phyloP scores from a whole-genome alignment of 2,797 vertebrate genomes.

The Silurus aristotelis region DNA sequence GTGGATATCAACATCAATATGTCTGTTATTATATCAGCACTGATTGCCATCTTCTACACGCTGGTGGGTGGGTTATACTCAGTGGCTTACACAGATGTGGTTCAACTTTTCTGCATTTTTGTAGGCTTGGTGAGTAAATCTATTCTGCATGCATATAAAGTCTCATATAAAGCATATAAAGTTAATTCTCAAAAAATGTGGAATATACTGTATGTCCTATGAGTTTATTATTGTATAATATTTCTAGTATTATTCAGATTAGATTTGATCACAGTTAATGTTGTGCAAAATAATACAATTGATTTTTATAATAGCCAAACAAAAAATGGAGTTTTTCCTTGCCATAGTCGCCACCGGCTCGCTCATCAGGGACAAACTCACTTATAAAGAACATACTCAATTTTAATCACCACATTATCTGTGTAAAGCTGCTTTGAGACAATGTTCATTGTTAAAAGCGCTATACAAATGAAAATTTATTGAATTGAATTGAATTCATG shows the following conservation, averaged over 20 bases:
- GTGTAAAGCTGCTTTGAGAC: too few species aligned
- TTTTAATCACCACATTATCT: too few species aligned
- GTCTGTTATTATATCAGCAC: constrained; percentile 89
- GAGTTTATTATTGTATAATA: neutral
- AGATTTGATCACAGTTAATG: neutral
- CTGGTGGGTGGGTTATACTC: constrained; percentile 93
- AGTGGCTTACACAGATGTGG: constrained; percentile 96
- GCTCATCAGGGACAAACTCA: too few species aligned
- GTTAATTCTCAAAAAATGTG: neutral
- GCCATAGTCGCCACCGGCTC: too few species aligned
- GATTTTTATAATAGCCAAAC: too few species aligned
- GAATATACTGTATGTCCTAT: neutral
- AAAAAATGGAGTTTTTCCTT: too few species aligned
- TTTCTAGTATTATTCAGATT: neutral
- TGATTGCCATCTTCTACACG: constrained; percentile 93
- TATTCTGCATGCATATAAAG: neutral
- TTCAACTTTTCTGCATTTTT: constrained; percentile 98
- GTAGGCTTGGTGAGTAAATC: constrained; percentile 82
- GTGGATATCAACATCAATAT: constrained; percentile 87
- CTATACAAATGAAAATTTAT: too few species aligned
- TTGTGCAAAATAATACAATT: neutral
- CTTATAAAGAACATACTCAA: too few species aligned
- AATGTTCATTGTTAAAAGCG: too few species aligned
- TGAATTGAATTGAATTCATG: too few species aligned
- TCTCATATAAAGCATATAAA: too few species aligned